phyloP scores from a whole-genome alignment of 2,888 invertebrate species.

The Amphipoea oculea region DNA sequence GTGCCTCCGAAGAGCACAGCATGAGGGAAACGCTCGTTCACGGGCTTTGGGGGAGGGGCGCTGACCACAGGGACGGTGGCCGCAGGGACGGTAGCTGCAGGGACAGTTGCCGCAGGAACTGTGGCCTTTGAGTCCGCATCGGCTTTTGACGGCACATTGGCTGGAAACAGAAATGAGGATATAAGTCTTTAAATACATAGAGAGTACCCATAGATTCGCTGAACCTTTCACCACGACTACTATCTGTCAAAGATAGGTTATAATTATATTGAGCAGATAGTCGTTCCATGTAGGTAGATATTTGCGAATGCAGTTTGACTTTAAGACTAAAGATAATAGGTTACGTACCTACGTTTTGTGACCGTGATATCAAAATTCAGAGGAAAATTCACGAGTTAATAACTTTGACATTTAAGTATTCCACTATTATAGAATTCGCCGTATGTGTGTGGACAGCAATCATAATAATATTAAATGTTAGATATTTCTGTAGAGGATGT shows the following conservation, averaged over 20 bases:
- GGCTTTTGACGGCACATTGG: constrained; percentile 52
- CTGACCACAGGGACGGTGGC: background rate
- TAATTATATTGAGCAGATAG: background rate
- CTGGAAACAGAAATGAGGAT: constrained; percentile 41
- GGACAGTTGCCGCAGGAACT: background rate
- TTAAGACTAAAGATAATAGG: background rate
- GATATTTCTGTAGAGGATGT: constrained; percentile 9
- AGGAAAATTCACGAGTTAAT: constrained; percentile 9
- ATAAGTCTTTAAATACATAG: background rate
- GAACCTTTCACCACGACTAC: background rate
- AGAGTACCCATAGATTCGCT: background rate
- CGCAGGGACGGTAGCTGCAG: background rate
- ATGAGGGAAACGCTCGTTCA: constrained; percentile 78
- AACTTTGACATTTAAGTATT: constrained; percentile 13
- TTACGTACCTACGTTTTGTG: background rate
- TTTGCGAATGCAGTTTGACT: background rate
- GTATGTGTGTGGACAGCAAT: constrained; percentile 6
- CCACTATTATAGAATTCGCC: background rate
- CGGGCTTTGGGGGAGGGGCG: constrained; percentile 55
- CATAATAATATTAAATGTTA: background rate
- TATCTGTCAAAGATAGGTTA: background rate
- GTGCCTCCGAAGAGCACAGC: constrained; percentile 85
- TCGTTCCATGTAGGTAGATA: background rate
- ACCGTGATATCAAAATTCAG: constrained; percentile 1
- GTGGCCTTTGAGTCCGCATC: constrained; percentile 2